Base-by-base conservation (phyloP, 2,113 vertebrate species). In the Gulo gulo region DNA sequence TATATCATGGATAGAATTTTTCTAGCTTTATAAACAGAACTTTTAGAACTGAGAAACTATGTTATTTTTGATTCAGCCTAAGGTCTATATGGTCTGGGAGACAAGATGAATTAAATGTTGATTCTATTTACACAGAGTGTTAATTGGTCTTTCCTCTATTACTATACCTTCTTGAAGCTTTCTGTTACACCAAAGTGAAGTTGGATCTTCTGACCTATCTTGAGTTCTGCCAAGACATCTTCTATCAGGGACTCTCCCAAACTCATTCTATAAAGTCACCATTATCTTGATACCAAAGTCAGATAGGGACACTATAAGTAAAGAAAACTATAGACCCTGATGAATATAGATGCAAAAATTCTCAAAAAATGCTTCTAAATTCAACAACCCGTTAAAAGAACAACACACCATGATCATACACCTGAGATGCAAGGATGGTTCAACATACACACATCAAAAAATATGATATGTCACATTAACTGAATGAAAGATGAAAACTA, bases 31-130 rank as follows among this genome's bases (percentile, higher is more conserved):
- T 78, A 84, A 2, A 55, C 7, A 76, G 29, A 85, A 59, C 26
- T 86, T 93, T 92, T 34, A 92, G 42, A 94, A 76, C 18, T 12
- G 34, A 95, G 79, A 26, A 78, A 63, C 57, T 55, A 29, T 85
- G 13, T 73, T 83, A 83, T 12, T 59, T 78, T 13, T 88, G 63
- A 5, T 20, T 13, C 10, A 34, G n/a, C 20, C 7, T 36, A n/a
- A 11, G 11, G 13, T 76, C 84, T 97, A 59, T 39, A 61, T 14
- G 9, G 7, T 50, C 14, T 61, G 69, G 31, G 63, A 96, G 42
- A 95, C 36, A 78, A 63, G 23, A 23, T 76, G 52, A 93, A 81
- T 94, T 57, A 76, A 84, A 67, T 52, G 65, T 85, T 95, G 92
- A 84, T 45, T 96, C 26, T 63, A n/a, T 88, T 89, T 63, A 79